Evolutionary conservation across 2,113 vertebrate species (phyloP), one percentile per base, ranked within the genome.

Genomic region (Orcinus orca): DNA sequence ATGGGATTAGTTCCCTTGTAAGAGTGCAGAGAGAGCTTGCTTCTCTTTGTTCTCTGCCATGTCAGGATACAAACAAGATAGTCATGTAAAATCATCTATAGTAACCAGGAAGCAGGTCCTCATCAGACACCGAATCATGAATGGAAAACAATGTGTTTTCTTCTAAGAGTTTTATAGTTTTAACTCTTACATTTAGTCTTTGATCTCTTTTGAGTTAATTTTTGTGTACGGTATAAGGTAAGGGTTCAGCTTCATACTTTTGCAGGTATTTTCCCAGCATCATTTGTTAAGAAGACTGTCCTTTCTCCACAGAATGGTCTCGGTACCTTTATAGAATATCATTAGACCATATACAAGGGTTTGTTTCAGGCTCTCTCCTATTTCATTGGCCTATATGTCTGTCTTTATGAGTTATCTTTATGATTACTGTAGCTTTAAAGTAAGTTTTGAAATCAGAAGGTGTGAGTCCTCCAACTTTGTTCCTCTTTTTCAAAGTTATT

Each of bases 401-500:
- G 25, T 95, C 53, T 73, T 67, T 63, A 26, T 80, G 14, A 38
- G 17, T 81, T 76, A 41, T 53, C 31, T 89, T 14, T 62, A 71
- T 88, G 53, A 73, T 73, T 90, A 44, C 55, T 71, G 5, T 55
- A 55, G 50, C 18, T 77, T 84, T 92, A 31, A 83, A 47, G 3
- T 88, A 88, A 88, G 41, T 84, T 83, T 96, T 88, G 31, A 83
- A 95, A 92, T 95, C 23, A 47, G 60, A 14, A 76, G 60, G 8
- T 65, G 6, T 92, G 29, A 88, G 18, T 95, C 17, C 15, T 86
- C 50, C 38, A 87, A 68, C 33, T 79, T 86, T 36, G 6, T 81
- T 74, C 25, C 31, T 86, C 44, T 80, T 94, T 67, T 88, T 62
- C 26, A 44, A 76, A 17, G 53, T 76, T 67, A 2, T 91, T 87